Percentiles rank a stretch among this genome's conserved stretches.
These are phyloP conservation scores for Lamellibrachia columna DNA, from an alignment of 2,888 invertebrate species.

Conservation along the genomic window DNA sequence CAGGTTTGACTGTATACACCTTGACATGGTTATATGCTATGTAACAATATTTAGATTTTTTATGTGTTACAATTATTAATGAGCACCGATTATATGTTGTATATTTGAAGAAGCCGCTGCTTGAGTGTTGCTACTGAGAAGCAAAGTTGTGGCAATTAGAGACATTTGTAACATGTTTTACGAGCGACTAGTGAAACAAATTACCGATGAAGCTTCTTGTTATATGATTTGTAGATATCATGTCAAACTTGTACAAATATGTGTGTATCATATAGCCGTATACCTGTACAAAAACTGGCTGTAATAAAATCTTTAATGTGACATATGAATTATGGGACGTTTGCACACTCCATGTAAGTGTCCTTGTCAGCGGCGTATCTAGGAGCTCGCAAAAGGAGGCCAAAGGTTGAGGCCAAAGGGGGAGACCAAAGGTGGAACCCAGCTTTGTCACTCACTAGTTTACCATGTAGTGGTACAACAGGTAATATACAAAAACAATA, in stretches of 20 bases:
- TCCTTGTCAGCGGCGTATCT: too few species aligned
- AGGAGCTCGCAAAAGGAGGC: too few species aligned
- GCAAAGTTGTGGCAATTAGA: neutral
- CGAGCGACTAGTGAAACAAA: neutral
- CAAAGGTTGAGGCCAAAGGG: too few species aligned
- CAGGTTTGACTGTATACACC: too few species aligned
- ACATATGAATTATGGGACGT: neutral
- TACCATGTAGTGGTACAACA: too few species aligned
- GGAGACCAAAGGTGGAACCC: too few species aligned
- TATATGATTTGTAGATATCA: conserved; percentile 10
- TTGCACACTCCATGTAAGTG: neutral
- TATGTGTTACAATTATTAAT: neutral
- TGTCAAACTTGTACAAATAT: conserved; percentile 6
- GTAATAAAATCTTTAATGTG: conserved; percentile 6
- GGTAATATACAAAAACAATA: too few species aligned
- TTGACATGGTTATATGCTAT: neutral
- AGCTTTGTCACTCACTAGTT: too few species aligned
- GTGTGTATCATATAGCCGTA: neutral
- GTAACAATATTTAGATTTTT: neutral
- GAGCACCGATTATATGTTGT: conserved; percentile 7
- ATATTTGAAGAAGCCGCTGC: neutral
- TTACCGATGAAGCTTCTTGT: neutral
- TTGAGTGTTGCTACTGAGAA: conserved; percentile 6
- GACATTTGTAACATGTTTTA: neutral
- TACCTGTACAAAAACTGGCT: conserved; percentile 12